phyloP scores from a whole-genome alignment of 2,113 vertebrate species.

The Alosa alosa region DNA sequence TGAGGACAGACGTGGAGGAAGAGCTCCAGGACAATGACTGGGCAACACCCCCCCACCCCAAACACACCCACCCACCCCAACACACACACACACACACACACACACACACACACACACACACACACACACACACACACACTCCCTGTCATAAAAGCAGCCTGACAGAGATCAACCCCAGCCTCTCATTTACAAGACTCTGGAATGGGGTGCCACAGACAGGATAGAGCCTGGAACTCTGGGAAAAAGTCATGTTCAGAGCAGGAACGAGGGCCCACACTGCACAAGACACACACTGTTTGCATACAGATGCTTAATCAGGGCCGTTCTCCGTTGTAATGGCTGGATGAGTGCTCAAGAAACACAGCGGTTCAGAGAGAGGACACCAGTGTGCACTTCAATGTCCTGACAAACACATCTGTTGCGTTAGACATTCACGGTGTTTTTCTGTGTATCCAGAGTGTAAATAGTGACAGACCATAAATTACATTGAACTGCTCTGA shows the following conservation, averaged over 20 bases:
- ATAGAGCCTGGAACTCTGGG: not conserved
- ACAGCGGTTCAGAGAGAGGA: not conserved
- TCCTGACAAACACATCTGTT: not conserved
- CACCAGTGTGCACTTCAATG: not conserved
- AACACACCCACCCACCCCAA: not conserved
- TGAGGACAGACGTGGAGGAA: conserved; percentile 52
- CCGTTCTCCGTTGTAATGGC: not conserved
- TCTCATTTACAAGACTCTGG: not conserved
- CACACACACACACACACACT: too few species aligned
- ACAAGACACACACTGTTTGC: not conserved
- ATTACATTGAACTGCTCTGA: not conserved
- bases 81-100: not conserved
- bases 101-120: too few species aligned
- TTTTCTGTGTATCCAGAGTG: not conserved
- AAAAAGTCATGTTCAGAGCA: not conserved
- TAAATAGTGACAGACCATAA: conserved; percentile 8
- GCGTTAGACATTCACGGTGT: not conserved
- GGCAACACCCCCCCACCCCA: conserved; percentile 54
- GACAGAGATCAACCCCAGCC: not conserved
- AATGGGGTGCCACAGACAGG: not conserved
- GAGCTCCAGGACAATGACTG: conserved; percentile 47
- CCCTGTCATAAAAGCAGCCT: not conserved
- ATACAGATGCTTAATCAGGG: not conserved
- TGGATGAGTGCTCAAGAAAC: not conserved
- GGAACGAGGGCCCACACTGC: not conserved